Evolutionary conservation across 2,113 vertebrate genomes (phyloP), one percentile per base, ranked within the genome.

Genomic region (Sinocyclocheilus grahami): DNA sequence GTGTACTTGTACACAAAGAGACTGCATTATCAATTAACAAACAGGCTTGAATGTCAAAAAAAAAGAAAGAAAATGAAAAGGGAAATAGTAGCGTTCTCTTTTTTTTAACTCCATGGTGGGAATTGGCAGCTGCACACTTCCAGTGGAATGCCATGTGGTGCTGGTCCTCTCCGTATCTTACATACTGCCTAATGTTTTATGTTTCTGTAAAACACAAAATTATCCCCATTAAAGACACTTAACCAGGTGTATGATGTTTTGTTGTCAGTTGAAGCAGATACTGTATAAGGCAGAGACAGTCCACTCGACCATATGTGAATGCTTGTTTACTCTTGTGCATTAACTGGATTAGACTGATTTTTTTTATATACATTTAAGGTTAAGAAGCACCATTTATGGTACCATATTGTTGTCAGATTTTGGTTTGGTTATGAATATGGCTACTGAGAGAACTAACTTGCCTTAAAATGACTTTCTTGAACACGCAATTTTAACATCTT

Each of bases 151-250:
- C 86, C 81, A 85, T 84, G 39, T 90, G 90, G 87, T 60, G 81
- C 72, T 91, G 92, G 91, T 93, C 87, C 90, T 92, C 88, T 87
- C 86, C 90, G 83, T 85, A 46, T 91, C 89, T 76, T 55, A 67
- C 72, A 90, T 63, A 65, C 58, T 48, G 46, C 62, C 88, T 88
- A 10, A 88, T 67, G 87, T 82, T 94, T 91, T 94, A 95, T 92
- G 93, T 94, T 93, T 95, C 94, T 95, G 77, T 14, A 78, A 88
- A 71, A 83, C 72, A 62, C 53, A 85, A 60, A 51, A 48, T 37
- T 3, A 27, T n/a, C 9, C 9, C 18, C 9, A 82, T 63, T 42
- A 63, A n/a, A 77, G 18, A 72, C 20, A 72, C 4, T 42, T 72
- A 22, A 39, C 8, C 18, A 22, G 69, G 3, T 42, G 22, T 22